Evolutionary conservation across 2,797 vertebrate genomes (phyloP).

Genomic region (Cryptoblepharus egeriae): DNA sequence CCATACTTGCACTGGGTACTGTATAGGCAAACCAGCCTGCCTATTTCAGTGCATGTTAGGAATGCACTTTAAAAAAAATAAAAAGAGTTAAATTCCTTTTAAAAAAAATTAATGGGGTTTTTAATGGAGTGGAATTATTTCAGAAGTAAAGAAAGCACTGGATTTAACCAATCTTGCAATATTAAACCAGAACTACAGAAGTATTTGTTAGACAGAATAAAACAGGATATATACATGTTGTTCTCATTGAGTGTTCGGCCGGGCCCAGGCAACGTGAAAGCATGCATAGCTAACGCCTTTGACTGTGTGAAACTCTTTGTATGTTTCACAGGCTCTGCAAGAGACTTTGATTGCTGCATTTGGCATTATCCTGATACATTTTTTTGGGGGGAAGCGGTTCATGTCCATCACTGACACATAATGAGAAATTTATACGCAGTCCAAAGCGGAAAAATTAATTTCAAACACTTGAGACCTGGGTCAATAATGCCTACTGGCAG

Average conservation of each 20-base stretch:
- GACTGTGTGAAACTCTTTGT: slow-evolving; percentile 91
- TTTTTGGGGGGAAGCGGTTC: slow-evolving; percentile 84
- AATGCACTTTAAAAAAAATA: too few species aligned
- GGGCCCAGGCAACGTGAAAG: slow-evolving; percentile 92
- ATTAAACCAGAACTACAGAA: slow-evolving; percentile 70
- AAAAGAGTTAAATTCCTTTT: too few species aligned
- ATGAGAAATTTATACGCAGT: slow-evolving; percentile 90
- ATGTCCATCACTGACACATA: slow-evolving; percentile 88
- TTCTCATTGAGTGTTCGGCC: slow-evolving; percentile 82
- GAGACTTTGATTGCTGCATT: slow-evolving; percentile 88
- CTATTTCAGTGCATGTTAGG: too few species aligned
- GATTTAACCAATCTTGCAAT: slow-evolving; percentile 77
- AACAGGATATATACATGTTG: slow-evolving; percentile 81
- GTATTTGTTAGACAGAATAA: slow-evolving; percentile 81
- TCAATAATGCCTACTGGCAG: slow-evolving; percentile 86
- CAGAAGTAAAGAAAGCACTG: slow-evolving; percentile 60
- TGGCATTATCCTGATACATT: slow-evolving; percentile 88
- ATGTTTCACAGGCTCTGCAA: slow-evolving; percentile 80
- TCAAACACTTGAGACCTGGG: slow-evolving; percentile 88
- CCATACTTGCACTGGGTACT: too few species aligned
- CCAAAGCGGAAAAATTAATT: slow-evolving; percentile 91
- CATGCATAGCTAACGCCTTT: slow-evolving; percentile 92
- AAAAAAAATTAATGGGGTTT: neutral
- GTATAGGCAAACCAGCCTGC: too few species aligned
- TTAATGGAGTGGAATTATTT: slow-evolving; percentile 2